A percentile compares a stretch with the other conserved stretches of the same genome.
These are phyloP conservation scores for Lutjanus erythropterus DNA, from an alignment of 2,113 vertebrate species.

Conservation along the genomic window DNA sequence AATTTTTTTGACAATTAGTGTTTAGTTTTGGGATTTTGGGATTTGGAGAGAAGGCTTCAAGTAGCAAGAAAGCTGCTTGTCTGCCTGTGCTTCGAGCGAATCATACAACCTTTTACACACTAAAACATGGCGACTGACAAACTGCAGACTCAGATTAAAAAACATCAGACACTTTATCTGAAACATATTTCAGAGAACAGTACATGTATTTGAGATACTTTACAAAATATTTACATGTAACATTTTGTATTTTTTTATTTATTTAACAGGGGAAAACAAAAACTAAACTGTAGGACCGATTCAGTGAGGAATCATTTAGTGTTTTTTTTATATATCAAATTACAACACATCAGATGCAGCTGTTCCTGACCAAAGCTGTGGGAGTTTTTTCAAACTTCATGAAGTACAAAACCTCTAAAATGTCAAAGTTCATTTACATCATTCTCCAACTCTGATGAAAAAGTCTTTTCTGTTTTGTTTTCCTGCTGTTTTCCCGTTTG, in stretches of 20 bases:
- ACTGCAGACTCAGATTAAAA: constrained; percentile 46
- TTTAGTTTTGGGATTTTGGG: no score
- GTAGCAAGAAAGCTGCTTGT: no score
- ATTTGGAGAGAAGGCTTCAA: no score
- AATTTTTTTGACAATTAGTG: no score
- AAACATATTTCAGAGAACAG: constrained; percentile 68
- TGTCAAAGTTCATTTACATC: constrained; percentile 6
- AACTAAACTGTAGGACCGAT: neutral
- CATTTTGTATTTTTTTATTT: constrained; percentile 49
- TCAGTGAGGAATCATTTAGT: neutral
- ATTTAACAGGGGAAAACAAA: constrained; percentile 32
- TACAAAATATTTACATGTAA: constrained; percentile 84
- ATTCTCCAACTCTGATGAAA: constrained; percentile 1
- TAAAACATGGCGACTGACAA: neutral
- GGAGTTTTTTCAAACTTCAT: neutral
- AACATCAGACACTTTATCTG: constrained; percentile 69
- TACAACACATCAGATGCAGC: neutral
- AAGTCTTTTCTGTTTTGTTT: constrained; percentile 16
- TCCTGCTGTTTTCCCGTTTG: constrained; percentile 8
- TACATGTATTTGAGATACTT: constrained; percentile 73
- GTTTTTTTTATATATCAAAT: constrained; percentile 31
- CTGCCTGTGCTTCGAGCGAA: no score
- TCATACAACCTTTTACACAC: no score
- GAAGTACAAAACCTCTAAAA: constrained; percentile 10
- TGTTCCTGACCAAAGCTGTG: neutral